Conservation (phyloP, 2,113 vertebrate genomes). For the Phoenicopterus ruber region DNA sequence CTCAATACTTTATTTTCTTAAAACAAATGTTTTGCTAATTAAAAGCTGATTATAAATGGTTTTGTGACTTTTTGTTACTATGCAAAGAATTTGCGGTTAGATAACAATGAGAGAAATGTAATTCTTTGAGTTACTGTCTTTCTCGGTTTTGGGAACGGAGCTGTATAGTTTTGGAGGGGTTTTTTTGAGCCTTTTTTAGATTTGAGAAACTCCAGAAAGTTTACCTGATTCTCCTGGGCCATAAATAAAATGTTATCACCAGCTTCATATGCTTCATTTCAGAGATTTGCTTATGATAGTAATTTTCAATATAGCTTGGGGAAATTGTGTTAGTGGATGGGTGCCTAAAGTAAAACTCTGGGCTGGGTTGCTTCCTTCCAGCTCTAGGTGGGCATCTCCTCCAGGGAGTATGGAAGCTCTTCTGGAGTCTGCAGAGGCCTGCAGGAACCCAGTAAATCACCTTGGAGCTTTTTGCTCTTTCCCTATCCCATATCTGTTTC, state of each 20-base stretch:
- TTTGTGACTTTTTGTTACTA: not conserved
- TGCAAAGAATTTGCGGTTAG: not conserved
- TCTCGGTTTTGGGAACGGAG: not conserved
- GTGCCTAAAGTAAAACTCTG: not conserved
- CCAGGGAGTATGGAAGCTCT: not conserved
- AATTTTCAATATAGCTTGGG: not conserved
- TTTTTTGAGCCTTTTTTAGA: not conserved
- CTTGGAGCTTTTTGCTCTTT: not conserved
- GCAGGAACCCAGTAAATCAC: not conserved
- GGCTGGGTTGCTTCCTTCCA: not conserved
- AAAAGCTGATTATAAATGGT: not conserved
- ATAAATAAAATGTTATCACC: not conserved
- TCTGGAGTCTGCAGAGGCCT: not conserved
- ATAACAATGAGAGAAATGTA: not conserved
- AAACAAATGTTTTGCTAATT: not conserved
- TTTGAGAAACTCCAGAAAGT: not conserved
- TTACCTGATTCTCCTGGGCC: not conserved
- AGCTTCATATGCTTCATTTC: not conserved
- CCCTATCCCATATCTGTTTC: rapidly evolving
- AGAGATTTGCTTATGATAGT: not conserved
- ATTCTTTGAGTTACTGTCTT: not conserved
- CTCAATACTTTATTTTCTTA: not conserved
- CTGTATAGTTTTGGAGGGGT: not conserved
- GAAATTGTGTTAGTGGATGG: not conserved
- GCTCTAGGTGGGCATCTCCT: not conserved